These are phyloP conservation scores for Motacilla alba DNA, from an alignment of 2,113 vertebrate genomes.

Conservation along the genomic window DNA sequence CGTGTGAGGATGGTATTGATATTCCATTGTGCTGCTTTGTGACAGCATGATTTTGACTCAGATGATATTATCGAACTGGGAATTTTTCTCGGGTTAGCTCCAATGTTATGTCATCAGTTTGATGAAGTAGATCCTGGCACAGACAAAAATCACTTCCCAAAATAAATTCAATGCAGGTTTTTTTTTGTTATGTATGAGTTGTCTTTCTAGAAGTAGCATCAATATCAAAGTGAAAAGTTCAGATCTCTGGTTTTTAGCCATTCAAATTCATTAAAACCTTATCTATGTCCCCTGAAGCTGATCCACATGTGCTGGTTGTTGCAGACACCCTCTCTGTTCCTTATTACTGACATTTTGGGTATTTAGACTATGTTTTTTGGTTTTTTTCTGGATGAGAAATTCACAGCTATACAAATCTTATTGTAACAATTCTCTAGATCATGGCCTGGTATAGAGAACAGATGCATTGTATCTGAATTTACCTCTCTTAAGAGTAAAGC, in stretches of 20 bases:
- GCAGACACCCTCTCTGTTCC: neutral
- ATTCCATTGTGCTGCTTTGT: neutral
- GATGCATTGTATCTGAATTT: neutral
- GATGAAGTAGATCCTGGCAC: neutral
- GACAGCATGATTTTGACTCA: neutral
- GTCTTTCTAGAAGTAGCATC: neutral
- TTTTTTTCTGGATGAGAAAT: neutral
- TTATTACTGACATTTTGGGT: neutral
- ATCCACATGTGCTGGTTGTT: neutral
- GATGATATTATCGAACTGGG: neutral
- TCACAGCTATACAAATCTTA: neutral
- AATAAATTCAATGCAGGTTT: neutral
- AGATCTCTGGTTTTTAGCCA: neutral
- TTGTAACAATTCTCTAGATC: neutral
- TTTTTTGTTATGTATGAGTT: neutral
- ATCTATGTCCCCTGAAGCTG: neutral
- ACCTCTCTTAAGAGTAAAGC: neutral
- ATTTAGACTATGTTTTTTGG: neutral
- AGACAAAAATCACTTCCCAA: neutral
- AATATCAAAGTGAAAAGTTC: neutral
- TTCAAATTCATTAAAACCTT: neutral
- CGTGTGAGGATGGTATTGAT: neutral
- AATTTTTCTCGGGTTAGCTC: neutral
- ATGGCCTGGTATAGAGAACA: neutral
- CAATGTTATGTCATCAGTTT: neutral